Conservation (phyloP, 2,888 invertebrate species). For the Drosophila putrida region DNA sequence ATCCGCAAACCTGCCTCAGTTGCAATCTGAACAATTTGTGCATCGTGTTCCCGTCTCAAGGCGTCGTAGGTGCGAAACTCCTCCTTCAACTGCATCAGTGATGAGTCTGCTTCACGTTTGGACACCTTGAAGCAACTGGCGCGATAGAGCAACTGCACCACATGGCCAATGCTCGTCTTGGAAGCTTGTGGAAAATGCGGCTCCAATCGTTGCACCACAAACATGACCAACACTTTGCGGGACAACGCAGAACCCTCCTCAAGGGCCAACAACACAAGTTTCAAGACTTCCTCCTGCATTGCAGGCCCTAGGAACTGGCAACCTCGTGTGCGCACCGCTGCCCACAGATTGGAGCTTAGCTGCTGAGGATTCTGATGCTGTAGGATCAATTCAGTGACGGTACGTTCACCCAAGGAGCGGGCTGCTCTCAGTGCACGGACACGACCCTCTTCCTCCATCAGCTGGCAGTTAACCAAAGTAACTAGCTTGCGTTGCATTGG, state of each 20-base stretch:
- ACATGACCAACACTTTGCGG: slow-evolving; percentile 98
- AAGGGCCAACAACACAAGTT: slow-evolving; percentile 95
- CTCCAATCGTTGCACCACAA: slow-evolving; percentile 98
- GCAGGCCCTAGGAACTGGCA: slow-evolving; percentile 99
- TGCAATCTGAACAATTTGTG: slow-evolving; percentile 99
- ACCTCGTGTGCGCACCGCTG: slow-evolving; percentile 97
- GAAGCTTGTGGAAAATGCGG: slow-evolving; percentile 98
- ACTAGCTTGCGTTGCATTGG: slow-evolving; percentile 98
- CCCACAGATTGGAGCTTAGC: slow-evolving; percentile 96
- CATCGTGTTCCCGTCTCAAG: slow-evolving; percentile 97
- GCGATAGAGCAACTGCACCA: slow-evolving; percentile 98
- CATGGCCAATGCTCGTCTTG: slow-evolving; percentile 99
- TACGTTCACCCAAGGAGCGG: slow-evolving; percentile 96
- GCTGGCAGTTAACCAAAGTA: slow-evolving; percentile 95
- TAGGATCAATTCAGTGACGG: slow-evolving; percentile 96
- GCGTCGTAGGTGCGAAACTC: slow-evolving; percentile 98
- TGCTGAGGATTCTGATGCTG: slow-evolving; percentile 99
- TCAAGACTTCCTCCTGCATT: slow-evolving; percentile 99
- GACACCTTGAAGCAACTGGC: slow-evolving; percentile 99
- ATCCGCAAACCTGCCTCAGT: slow-evolving; percentile 98
- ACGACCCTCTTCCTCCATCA: slow-evolving; percentile 95
- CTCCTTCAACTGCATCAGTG: slow-evolving; percentile 98
- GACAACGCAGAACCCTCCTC: slow-evolving; percentile 98
- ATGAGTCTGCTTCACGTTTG: slow-evolving; percentile 98
- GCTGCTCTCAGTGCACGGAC: slow-evolving; percentile 93